phyloP scores from a whole-genome alignment of 2,888 invertebrate genomes.

The Tineola bisselliella region DNA sequence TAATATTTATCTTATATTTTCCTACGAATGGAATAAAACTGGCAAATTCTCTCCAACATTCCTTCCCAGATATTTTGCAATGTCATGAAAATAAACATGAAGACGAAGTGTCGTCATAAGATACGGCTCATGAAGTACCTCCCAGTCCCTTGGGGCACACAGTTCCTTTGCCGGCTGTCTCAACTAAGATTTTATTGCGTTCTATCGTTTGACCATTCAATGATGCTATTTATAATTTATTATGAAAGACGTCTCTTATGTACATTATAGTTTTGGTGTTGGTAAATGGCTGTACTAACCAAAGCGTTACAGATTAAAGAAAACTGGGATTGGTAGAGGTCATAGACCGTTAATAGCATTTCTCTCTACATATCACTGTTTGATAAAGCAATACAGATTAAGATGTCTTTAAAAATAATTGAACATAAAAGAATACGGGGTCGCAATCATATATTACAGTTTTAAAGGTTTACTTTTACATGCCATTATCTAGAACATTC shows the following conservation, averaged over 20 bases:
- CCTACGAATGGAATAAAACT: too few species aligned
- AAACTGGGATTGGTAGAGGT: too few species aligned
- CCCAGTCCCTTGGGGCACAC: not conserved
- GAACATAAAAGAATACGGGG: not conserved
- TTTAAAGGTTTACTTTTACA: conserved; percentile 33
- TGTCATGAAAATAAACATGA: conserved; percentile 4
- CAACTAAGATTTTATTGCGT: not conserved
- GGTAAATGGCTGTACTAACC: too few species aligned
- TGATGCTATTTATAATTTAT: not conserved
- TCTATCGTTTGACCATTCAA: not conserved
- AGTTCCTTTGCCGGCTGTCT: not conserved
- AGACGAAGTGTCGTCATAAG: not conserved
- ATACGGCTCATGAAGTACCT: not conserved
- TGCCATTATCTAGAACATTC: conserved; percentile 43
- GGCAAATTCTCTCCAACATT: not conserved
- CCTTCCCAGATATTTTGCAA: not conserved
- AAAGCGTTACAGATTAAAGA: too few species aligned
- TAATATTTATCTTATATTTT: too few species aligned
- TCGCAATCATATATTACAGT: conserved; percentile 29
- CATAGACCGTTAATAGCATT: too few species aligned
- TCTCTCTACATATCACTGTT: too few species aligned
- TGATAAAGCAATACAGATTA: too few species aligned
- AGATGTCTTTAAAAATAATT: not conserved
- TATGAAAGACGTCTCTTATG: too few species aligned
- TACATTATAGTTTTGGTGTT: too few species aligned